Evolutionary conservation across 1,140 invertebrate species (phyloP), one percentile per base, ranked within the genome.

Genomic region (Sycophaga agraensis): DNA sequence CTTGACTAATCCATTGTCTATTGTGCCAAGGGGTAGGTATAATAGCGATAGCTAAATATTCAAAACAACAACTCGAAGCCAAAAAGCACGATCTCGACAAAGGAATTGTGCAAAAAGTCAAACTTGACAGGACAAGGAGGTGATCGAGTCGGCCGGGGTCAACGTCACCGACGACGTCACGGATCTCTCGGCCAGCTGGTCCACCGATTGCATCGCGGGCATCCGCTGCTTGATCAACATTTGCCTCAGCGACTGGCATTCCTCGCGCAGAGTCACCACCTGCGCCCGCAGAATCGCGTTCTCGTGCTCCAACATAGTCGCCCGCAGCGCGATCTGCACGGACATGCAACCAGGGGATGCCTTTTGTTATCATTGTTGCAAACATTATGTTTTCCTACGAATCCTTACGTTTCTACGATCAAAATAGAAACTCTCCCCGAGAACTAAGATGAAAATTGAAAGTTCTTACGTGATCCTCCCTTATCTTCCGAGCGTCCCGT

Each of bases 241-340:
- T 46, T 88, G 85, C 6, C 89, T 73, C 14, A 93, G 79, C 0
- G 89, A 86, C 12, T 89, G 82, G 1, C 90, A 82, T 75, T 96
- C 92, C 70, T 94, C 90, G n/a, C 90, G 77, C 3, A 95, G 73
- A 0, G 90, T 89, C 16, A 88, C 76, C 1, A 94, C 82, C 74
- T 95, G 91, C 0, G 91, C 91, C 48, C 90, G 82, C 3, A 95
- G 77, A 22, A 93, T 86, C 0, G 91, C 89, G 70, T 94, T 94
- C 77, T 94, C 92, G 72, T 92, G 91, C 73, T 94, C 91, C 16
- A 95, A 75, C 22, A 90, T 84, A 37, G 87, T 89, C 0, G 91
- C 91, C 37, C 89, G 84, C 64, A 93, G 83, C 0, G 91, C 91
- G 59, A 94, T 89, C 85, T 91, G 78, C 2, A n/a, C n/a, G 5